These are phyloP conservation scores for Rhagonycha fulva DNA, from an alignment of 2,888 invertebrate species.

Conservation along the genomic window DNA sequence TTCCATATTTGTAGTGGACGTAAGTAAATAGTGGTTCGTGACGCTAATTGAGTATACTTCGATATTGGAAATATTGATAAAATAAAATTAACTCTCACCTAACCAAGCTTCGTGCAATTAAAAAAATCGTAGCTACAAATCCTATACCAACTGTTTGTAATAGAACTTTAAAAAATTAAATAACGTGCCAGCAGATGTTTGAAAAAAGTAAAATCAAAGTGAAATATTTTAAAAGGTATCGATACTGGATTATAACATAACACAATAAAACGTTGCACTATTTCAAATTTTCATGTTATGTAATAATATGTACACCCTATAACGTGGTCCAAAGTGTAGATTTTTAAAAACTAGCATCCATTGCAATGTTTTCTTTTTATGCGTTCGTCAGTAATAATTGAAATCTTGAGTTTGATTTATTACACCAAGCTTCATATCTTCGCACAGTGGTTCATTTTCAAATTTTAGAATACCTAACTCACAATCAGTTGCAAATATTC, in stretches of 20 bases:
- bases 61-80: constrained; percentile 45
- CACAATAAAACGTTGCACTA: too few species aligned
- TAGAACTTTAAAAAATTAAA: neutral
- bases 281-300: neutral
- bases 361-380: too few species aligned
- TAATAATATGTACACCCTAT: too few species aligned
- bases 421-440: too few species aligned
- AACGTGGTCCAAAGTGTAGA: too few species aligned
- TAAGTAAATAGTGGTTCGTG: constrained; percentile 48
- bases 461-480: too few species aligned
- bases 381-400: too few species aligned
- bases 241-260: neutral
- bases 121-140: neutral
- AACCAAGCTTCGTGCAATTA: neutral
- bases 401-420: too few species aligned
- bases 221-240: neutral
- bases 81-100: constrained; percentile 37
- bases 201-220: neutral
- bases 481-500: too few species aligned
- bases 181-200: neutral
- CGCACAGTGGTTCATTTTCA: too few species aligned
- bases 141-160: neutral
- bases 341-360: too few species aligned
- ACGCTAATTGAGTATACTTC: constrained; percentile 46
- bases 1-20: constrained; percentile 43